phyloP scores from a whole-genome alignment of 1,140 invertebrate species.

The Meloidogyne exigua region DNA sequence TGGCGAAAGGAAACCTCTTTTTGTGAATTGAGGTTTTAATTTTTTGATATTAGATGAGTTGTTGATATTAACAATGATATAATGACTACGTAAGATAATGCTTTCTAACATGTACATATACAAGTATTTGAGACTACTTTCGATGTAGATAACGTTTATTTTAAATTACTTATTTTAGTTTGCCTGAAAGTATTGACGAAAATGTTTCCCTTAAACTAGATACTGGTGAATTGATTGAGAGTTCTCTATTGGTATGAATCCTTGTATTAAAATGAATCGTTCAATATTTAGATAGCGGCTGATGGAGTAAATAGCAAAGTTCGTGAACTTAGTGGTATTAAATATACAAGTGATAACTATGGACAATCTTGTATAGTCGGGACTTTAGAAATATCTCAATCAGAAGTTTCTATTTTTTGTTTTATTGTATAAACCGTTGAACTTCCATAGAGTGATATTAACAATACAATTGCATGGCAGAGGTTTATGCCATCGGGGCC shows the following conservation, averaged over 20 bases:
- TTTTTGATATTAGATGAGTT: slow-evolving; percentile 15
- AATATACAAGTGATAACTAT: slow-evolving; percentile 79
- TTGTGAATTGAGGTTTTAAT: slow-evolving; percentile 43
- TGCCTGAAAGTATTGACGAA: slow-evolving; percentile 52
- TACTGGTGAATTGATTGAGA: slow-evolving; percentile 64
- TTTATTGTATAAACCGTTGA: not conserved
- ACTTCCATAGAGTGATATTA: not conserved
- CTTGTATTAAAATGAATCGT: not conserved
- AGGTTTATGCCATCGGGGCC: slow-evolving; percentile 86
- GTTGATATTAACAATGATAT: too few relatives aligned
- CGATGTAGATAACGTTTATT: too few relatives aligned
- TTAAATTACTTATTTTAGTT: slow-evolving; percentile 29
- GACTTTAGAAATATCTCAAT: slow-evolving; percentile 73
- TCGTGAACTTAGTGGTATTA: slow-evolving; percentile 75
- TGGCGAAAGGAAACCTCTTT: slow-evolving; percentile 38
- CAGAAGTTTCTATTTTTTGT: not conserved
- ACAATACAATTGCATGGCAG: slow-evolving; percentile 87
- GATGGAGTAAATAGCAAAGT: slow-evolving; percentile 87
- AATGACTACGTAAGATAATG: too few relatives aligned
- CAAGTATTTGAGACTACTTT: too few relatives aligned
- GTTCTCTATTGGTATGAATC: slow-evolving; percentile 66
- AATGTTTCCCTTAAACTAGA: slow-evolving; percentile 64
- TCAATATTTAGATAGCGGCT: slow-evolving; percentile 74
- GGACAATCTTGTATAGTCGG: slow-evolving; percentile 85
- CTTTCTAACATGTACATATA: too few relatives aligned